Evolutionary conservation across 2,888 invertebrate species (phyloP).

Genomic region (Eupithecia centaureata): DNA sequence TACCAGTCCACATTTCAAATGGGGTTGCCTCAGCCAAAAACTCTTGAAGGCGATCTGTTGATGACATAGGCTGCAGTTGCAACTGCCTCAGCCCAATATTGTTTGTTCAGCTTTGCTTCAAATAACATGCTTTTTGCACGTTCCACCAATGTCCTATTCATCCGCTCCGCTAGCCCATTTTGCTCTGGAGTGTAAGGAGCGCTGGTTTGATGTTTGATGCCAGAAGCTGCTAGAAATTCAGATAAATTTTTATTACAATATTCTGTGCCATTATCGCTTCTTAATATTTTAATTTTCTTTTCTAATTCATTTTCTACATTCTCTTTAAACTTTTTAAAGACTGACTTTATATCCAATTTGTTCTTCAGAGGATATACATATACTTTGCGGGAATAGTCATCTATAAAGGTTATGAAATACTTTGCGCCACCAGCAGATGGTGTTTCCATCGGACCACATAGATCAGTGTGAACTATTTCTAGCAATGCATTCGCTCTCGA

Average conservation of each 20-base stretch:
- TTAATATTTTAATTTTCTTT: constrained; percentile 33
- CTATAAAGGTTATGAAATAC: constrained; percentile 42
- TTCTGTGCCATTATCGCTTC: constrained; percentile 41
- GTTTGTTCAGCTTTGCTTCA: too few relatives aligned
- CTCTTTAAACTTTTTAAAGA: too few relatives aligned
- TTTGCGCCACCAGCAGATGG: constrained; percentile 37
- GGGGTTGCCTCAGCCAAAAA: too few relatives aligned
- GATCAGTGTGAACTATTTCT: constrained; percentile 41
- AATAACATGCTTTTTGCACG: too few relatives aligned
- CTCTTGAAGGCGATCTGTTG: too few relatives aligned
- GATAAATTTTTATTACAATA: constrained; percentile 30
- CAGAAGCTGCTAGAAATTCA: too few relatives aligned
- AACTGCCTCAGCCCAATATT: too few relatives aligned
- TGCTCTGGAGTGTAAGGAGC: not conserved
- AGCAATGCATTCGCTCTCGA: constrained; percentile 28
- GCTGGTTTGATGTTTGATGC: not conserved
- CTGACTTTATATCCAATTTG: too few relatives aligned
- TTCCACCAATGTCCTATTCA: too few relatives aligned
- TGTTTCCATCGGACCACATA: constrained; percentile 45
- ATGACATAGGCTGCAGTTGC: too few relatives aligned
- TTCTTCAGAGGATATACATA: constrained; percentile 36
- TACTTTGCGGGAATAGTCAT: constrained; percentile 38
- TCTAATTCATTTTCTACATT: too few relatives aligned
- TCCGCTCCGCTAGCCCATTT: not conserved
- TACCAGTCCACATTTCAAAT: too few relatives aligned